Evolutionary conservation across 2,888 invertebrate genomes (phyloP).

Genomic region (Lordiphosa andalusiaca): DNA sequence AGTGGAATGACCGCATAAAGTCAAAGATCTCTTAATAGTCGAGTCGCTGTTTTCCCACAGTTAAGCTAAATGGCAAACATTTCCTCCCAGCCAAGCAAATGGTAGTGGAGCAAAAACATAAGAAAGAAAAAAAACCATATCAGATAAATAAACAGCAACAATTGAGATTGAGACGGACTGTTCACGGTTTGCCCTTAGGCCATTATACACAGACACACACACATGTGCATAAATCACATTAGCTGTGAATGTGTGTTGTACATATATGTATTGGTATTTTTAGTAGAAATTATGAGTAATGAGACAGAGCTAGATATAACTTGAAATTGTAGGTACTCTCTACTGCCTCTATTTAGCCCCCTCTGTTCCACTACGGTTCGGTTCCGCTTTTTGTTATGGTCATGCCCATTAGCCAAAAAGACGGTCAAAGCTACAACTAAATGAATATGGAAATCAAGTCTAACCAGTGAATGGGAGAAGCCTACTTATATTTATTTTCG

Average conservation of each 20-base stretch:
- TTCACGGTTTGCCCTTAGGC: constrained; percentile 25
- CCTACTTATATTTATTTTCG: constrained; percentile 53
- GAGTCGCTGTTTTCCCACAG: constrained; percentile 27
- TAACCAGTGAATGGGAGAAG: constrained; percentile 39
- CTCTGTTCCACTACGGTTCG: constrained; percentile 5
- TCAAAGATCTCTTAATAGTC: constrained; percentile 46
- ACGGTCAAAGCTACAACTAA: constrained; percentile 8
- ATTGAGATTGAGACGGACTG: constrained; percentile 6
- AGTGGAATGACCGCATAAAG: constrained; percentile 62
- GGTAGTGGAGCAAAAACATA: constrained; percentile 17
- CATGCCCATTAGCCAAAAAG: constrained; percentile 23
- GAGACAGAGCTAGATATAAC: constrained; percentile 49
- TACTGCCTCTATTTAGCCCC: constrained; percentile 7
- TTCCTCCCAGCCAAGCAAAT: constrained; percentile 15
- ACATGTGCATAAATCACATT: constrained; percentile 21
- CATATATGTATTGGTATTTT: constrained; percentile 18
- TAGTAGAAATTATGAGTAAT: constrained; percentile 63
- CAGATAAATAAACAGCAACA: constrained; percentile 15
- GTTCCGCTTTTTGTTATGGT: constrained; percentile 23
- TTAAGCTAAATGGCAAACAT: constrained; percentile 16
- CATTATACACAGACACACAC: constrained; percentile 4
- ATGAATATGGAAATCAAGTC: constrained; percentile 58
- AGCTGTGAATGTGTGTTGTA: constrained; percentile 3
- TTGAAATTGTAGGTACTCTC: constrained; percentile 25
- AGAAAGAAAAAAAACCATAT: constrained; percentile 17